Conservation (phyloP, 2,888 invertebrate species). For the Pemphredon lugubris region DNA sequence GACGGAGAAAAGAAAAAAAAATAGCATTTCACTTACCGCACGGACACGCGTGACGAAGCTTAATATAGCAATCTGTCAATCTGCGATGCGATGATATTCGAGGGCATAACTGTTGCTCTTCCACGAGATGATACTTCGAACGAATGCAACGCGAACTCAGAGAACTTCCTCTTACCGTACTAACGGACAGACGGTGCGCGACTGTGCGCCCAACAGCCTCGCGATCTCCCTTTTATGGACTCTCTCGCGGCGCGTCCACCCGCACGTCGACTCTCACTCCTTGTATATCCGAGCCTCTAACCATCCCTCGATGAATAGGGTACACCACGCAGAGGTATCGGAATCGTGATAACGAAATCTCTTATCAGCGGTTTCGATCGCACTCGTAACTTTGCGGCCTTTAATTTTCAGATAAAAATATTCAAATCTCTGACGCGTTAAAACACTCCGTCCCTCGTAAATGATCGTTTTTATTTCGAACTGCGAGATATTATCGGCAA, state of each 20-base stretch:
- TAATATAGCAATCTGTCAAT: slow-evolving; percentile 24
- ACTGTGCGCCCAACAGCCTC: slow-evolving; percentile 66
- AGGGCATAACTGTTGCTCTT: slow-evolving; percentile 64
- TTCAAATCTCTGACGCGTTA: too few relatives aligned
- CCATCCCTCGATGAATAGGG: not conserved
- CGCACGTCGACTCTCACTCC: slow-evolving; percentile 60
- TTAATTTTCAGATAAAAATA: too few relatives aligned
- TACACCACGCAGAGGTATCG: too few relatives aligned
- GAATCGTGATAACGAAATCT: too few relatives aligned
- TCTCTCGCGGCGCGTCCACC: slow-evolving; percentile 54
- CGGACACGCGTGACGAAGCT: slow-evolving; percentile 50
- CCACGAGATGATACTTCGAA: slow-evolving; percentile 20
- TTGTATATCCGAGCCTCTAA: slow-evolving; percentile 29
- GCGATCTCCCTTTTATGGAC: slow-evolving; percentile 69
- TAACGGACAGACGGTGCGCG: slow-evolving; percentile 63
- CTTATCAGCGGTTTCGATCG: too few relatives aligned
- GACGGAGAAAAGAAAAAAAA: too few relatives aligned
- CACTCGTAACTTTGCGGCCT: too few relatives aligned
- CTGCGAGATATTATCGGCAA: too few relatives aligned
- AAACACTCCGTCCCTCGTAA: too few relatives aligned
- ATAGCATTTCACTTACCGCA: slow-evolving; percentile 61
- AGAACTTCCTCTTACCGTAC: slow-evolving; percentile 48
- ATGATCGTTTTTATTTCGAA: not conserved
- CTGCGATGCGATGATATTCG: slow-evolving; percentile 36
- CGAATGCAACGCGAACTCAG: slow-evolving; percentile 22